Evolutionary conservation across 2,113 vertebrate species (phyloP).

Genomic region (Nannobrachium achirus): DNA sequence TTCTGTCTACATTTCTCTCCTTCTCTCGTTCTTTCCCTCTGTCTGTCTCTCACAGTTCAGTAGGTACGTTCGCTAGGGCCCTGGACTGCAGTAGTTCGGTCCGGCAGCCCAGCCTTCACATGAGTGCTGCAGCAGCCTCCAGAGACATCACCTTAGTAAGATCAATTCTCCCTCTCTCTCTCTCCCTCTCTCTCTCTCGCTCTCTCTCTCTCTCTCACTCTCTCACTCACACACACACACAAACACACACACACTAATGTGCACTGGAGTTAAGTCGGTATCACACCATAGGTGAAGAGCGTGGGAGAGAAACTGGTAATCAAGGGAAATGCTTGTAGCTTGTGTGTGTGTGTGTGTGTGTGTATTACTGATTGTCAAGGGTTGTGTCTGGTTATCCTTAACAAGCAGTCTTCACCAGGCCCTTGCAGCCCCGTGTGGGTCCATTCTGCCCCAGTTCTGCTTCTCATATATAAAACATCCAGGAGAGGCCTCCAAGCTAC

Average conservation of each 20-base stretch:
- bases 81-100: conserved; percentile 86
- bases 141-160: conserved; percentile 85
- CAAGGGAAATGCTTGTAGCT: conserved; percentile 16
- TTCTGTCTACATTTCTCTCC: neutral
- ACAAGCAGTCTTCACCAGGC: conserved; percentile 40
- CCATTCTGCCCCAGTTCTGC: conserved; percentile 62
- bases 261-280: conserved; percentile 19
- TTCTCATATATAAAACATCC: conserved; percentile 74
- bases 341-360: conserved; percentile 2
- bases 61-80: conserved; percentile 83
- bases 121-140: conserved; percentile 85
- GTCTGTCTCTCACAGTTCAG: conserved; percentile 68
- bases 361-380: conserved; percentile 20
- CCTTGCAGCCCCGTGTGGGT: conserved; percentile 42
- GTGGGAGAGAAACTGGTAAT: conserved; percentile 14
- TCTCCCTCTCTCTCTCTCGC: too few relatives aligned
- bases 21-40: neutral
- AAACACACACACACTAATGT: conserved; percentile 12
- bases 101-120: conserved; percentile 85
- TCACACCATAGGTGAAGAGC: neutral
- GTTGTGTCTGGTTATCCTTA: conserved; percentile 44
- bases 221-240: conserved; percentile 11
- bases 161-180: neutral
- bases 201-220: neutral
- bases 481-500: conserved; percentile 44